phyloP scores from a whole-genome alignment of 2,888 invertebrate species.

The Sesamia inferens region DNA sequence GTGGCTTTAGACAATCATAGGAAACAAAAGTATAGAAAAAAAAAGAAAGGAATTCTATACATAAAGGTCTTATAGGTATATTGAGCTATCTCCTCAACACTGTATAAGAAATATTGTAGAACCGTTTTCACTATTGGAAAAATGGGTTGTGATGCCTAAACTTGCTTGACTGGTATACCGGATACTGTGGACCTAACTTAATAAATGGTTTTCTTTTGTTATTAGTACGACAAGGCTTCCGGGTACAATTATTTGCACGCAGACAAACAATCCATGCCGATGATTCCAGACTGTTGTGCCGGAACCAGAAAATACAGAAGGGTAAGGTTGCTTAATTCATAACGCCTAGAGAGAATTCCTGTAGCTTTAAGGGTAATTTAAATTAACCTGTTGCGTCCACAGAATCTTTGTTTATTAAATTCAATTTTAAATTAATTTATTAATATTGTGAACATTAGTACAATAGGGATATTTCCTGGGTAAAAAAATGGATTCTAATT shows the following conservation, averaged over 20 bases:
- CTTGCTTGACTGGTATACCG: background rate
- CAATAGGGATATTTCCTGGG: no score
- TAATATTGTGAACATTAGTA: no score
- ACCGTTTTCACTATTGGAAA: background rate
- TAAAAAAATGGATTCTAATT: no score
- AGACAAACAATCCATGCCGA: background rate
- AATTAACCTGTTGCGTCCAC: background rate
- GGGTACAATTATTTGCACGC: slow-evolving; percentile 26
- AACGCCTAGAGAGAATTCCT: background rate
- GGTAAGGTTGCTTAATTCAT: background rate
- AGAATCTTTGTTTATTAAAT: background rate
- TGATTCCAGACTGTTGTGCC: background rate
- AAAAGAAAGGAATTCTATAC: background rate
- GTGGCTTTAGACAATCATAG: background rate
- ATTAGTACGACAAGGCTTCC: slow-evolving; percentile 26
- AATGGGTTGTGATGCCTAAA: background rate
- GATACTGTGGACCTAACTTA: background rate
- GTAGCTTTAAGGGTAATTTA: background rate
- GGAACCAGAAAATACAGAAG: background rate
- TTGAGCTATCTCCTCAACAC: background rate
- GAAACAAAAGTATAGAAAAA: background rate
- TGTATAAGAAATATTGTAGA: background rate
- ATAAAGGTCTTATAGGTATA: background rate
- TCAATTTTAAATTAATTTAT: no score
- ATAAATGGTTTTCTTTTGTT: slow-evolving; percentile 7